Base-by-base conservation (phyloP, 2,113 vertebrate species). In the Callipepla californica region DNA sequence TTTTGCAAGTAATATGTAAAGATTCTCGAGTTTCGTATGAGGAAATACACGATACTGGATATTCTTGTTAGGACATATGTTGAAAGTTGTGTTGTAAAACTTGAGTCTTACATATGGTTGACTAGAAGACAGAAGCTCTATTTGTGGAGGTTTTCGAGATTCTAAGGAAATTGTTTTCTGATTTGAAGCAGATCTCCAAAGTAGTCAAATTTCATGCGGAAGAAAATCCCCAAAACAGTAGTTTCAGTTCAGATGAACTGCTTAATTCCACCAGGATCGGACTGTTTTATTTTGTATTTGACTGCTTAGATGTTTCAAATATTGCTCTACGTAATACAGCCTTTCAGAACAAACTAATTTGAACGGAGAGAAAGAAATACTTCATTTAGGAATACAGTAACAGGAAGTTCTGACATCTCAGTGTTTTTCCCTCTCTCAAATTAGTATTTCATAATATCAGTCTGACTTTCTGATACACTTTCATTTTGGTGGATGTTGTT, bases 111-210 rank as follows among this genome's bases (percentile, higher is more conserved):
- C 3, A 0, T 86, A 38, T 32, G 40, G 47, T 65, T 79, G 58
- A 89, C 18, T 93, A 30, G 65, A 50, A 90, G 76, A 61, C 72
- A 91, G 90, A 76, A 93, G 66, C 69, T 86, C 30, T 84, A 3
- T 90, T 91, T 91, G 44, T 89, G 58, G 68, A 83, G 47, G 16
- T 58, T 80, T 89, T 72, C 8, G 15, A 34, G 26, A 75, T 75
- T 86, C 48, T 57, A 23, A 90, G 88, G 88, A 88, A 93, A 75
- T 90, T 62, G 61, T 80, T 94, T 95, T 72, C 72, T 88, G 85
- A 90, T 92, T 86, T 83, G 79, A 91, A 96, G 80, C 95, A 94
- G 89, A 90, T 18, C 63, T 91, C 67, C 47, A 45, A 85, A 87
- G 67, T 83, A 89, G 70, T 79, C 42, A 74, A 25, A 91, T 87